Base-by-base conservation (phyloP, 2,888 invertebrate species). In the Chydorus sphaericus region DNA sequence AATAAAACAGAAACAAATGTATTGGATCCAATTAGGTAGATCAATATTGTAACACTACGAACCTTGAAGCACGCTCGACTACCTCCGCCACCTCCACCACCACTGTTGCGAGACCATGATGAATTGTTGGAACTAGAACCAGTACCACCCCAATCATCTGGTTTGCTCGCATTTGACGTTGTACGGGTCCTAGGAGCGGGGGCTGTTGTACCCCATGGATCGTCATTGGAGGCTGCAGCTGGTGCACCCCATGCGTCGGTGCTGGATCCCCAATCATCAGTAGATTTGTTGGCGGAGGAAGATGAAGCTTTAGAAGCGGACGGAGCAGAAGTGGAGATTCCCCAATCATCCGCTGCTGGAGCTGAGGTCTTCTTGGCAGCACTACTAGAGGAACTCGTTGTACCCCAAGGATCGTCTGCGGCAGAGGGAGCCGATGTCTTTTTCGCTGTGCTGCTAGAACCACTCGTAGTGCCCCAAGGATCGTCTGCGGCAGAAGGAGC, bases 311-410 rank as follows among this genome's bases (percentile, higher is more conserved):
- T n/a, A n/a, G n/a, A n/a, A n/a, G n/a, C n/a, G n/a, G n/a, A n/a
- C n/a, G n/a, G n/a, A n/a, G n/a, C n/a, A n/a, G n/a, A n/a, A n/a
- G n/a, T n/a, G n/a, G n/a, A n/a, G n/a, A n/a, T n/a, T n/a, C n/a
- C n/a, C n/a, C n/a, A n/a, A n/a, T n/a, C n/a, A n/a, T n/a, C n/a
- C n/a, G n/a, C n/a, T n/a, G n/a, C n/a, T n/a, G n/a, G n/a, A n/a
- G n/a, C n/a, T n/a, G n/a, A n/a, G n/a, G n/a, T n/a, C n/a, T n/a
- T n/a, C n/a, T n/a, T n/a, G n/a, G n/a, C n/a, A n/a, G n/a, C n/a
- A n/a, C n/a, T n/a, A n/a, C n/a, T n/a, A n/a, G 31, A 29, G 44
- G 54, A 56, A 18, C 56, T 55, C 4, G 60, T 59, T 23, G 51
- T 28, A 26, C 26, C 44, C 44, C 44, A 39, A 3, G 18, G 20